Evolutionary conservation across 2,888 invertebrate species (phyloP).

Genomic region (Eudasyphora cyanicolor): DNA sequence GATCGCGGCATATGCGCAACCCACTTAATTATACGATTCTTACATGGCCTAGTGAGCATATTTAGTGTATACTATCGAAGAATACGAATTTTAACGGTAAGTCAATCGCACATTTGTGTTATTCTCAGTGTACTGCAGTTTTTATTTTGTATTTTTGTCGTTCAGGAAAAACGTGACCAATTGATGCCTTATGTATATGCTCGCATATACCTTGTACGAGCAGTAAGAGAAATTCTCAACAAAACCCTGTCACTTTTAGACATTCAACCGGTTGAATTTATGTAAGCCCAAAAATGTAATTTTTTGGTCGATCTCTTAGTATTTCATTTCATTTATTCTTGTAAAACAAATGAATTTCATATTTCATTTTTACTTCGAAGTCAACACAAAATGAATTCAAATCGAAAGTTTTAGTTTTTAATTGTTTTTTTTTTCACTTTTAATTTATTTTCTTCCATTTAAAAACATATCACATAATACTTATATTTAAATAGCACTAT

Average conservation of each 20-base stretch:
- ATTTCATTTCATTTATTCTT: neutral
- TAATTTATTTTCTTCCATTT: slow-evolving; percentile 33
- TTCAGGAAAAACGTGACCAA: slow-evolving; percentile 85
- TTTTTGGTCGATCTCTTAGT: neutral
- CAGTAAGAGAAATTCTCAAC: slow-evolving; percentile 84
- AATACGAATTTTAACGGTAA: slow-evolving; percentile 86
- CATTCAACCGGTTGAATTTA: slow-evolving; percentile 86
- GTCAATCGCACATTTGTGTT: slow-evolving; percentile 70
- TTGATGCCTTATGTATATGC: slow-evolving; percentile 85
- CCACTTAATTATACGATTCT: slow-evolving; percentile 84
- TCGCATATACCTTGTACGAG: slow-evolving; percentile 85
- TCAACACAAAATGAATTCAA: neutral
- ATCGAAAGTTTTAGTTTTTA: neutral
- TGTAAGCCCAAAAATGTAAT: slow-evolving; percentile 80
- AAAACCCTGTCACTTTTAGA: slow-evolving; percentile 84
- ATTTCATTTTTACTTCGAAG: slow-evolving; percentile 5
- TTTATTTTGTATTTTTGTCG: slow-evolving; percentile 12
- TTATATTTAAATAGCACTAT: slow-evolving; percentile 24
- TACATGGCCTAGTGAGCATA: slow-evolving; percentile 83
- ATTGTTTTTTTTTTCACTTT: neutral
- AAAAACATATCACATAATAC: slow-evolving; percentile 62
- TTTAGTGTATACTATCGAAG: slow-evolving; percentile 89
- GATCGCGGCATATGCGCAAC: slow-evolving; percentile 82
- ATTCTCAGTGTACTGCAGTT: neutral
- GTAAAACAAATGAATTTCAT: too few species aligned